phyloP scores from a whole-genome alignment of 2,113 vertebrate genomes.

The Oceanodroma tethys region DNA sequence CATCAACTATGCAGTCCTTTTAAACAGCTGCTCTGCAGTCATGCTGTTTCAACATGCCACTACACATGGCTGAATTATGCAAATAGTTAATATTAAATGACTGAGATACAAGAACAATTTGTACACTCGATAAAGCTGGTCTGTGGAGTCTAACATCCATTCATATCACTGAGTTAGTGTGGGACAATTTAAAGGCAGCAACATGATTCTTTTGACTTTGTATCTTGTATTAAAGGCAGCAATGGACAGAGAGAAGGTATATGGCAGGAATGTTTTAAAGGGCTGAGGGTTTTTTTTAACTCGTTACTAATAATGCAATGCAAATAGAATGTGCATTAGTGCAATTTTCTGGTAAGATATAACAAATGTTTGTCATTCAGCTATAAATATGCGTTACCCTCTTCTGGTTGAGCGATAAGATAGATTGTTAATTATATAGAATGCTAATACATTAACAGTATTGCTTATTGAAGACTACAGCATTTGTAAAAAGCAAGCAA shows the following conservation, averaged over 20 bases:
- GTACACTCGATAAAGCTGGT: slow-evolving; percentile 1
- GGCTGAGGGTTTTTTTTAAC: background rate
- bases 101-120: slow-evolving; percentile 56
- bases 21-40: slow-evolving; percentile 89
- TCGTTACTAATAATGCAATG: background rate
- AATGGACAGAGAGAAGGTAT: background rate
- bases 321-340: background rate
- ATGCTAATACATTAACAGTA: background rate
- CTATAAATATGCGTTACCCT: background rate
- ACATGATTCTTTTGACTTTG: background rate
- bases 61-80: slow-evolving; percentile 84
- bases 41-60: slow-evolving; percentile 85
- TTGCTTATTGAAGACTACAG: background rate
- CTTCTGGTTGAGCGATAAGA: background rate
- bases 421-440: background rate
- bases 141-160: background rate
- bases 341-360: background rate
- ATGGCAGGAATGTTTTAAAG: background rate
- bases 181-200: background rate
- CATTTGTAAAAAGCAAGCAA: background rate
- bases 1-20: slow-evolving; percentile 82
- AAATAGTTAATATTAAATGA: slow-evolving; percentile 87
- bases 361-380: background rate
- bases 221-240: background rate
- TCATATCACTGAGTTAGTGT: slow-evolving; percentile 1